Base-by-base conservation (phyloP, 2,888 invertebrate species). In the Drosophila pseudotalamancana region DNA sequence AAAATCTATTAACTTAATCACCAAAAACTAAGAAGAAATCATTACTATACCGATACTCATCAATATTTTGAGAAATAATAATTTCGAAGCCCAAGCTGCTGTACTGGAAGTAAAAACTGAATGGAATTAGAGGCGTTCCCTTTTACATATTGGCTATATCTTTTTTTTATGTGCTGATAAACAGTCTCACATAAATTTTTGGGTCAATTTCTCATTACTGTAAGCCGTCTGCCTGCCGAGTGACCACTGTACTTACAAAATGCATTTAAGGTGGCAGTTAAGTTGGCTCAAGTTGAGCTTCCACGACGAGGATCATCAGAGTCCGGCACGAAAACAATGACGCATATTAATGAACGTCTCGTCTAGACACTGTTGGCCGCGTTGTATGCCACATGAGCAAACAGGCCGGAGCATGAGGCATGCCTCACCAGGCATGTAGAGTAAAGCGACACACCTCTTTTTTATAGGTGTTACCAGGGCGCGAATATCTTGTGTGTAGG, bases 311-410 rank as follows among this genome's bases (percentile, higher is more conserved):
- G 25, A 27, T 29, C 18, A 34, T 8, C 29, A 37, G n/a, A n/a
- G 27, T 9, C 25, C 21, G 18, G 53, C 37, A 39, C 35, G 27
- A 27, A 40, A 54, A 49, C 62, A 43, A 60, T 60, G 81, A 74
- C 51, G 77, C 84, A 83, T 83, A 75, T 72, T 77, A 79, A 83
- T 83, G 79, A 63, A 64, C 19, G 42, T 35, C 49, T 43, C 35
- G 34, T 64, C 60, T 61, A 57, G 60, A 32, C 70, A 11, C 18
- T 72, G 46, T 46, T 39, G 29, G 50, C 50, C 45, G 39, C 16
- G 42, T 67, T 60, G 66, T 51, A 31, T 66, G 66, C 66, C 71
- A 71, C 70, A 66, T 71, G 71, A 46, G 35, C 50, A 51, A 57
- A 42, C 50, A 54, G 31, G 16, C 25, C 60, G 14, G 50, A 19